These are phyloP conservation scores for Coelopa pilipes DNA, from an alignment of 2,888 invertebrate genomes.

Conservation along the genomic window DNA sequence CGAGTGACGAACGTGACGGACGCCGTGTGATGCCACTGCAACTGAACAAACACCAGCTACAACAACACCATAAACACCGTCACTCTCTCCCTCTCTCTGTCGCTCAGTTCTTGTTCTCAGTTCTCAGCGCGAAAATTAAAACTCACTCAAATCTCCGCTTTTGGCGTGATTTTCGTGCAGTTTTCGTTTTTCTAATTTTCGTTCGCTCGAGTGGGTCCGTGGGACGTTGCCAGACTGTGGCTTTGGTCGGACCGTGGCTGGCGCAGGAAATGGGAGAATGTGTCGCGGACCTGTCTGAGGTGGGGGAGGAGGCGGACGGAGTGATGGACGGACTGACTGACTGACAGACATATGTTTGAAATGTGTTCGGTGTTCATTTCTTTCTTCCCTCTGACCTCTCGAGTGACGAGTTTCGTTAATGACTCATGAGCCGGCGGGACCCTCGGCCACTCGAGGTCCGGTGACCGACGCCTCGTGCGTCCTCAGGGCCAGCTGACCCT, in stretches of 20 bases:
- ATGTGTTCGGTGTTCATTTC: background rate
- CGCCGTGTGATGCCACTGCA: conserved; percentile 5
- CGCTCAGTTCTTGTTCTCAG: background rate
- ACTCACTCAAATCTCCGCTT: background rate
- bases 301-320: background rate
- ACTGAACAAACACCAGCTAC: background rate
- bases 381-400: background rate
- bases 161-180: too few relatives aligned
- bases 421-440: too few relatives aligned
- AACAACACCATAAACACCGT: background rate
- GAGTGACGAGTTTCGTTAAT: too few relatives aligned
- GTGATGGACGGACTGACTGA: background rate
- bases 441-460: too few relatives aligned
- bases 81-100: too few relatives aligned
- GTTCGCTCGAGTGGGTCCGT: background rate
- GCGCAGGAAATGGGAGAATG: background rate
- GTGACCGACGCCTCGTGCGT: too few relatives aligned
- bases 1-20: background rate
- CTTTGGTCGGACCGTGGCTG: background rate
- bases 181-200: background rate
- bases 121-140: background rate
- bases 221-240: background rate
- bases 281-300: background rate
- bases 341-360: conserved; percentile 8
- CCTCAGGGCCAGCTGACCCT: too few relatives aligned